Percentiles rank a stretch among this genome's conserved stretches.
These are phyloP conservation scores for Parnassius apollo DNA, from an alignment of 2,888 invertebrate genomes.

Conservation along the genomic window DNA sequence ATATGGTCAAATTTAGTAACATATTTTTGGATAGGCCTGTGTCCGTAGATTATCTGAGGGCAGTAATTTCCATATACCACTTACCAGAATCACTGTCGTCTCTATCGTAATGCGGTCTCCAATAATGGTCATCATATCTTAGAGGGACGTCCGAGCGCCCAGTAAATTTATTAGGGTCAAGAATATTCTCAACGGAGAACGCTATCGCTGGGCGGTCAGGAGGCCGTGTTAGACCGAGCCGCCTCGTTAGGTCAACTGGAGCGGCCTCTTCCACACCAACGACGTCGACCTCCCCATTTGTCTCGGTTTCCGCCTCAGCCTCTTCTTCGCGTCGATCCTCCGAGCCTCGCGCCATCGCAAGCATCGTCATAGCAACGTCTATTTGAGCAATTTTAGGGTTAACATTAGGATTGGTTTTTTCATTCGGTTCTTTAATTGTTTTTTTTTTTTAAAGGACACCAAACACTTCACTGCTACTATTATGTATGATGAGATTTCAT, in stretches of 20 bases:
- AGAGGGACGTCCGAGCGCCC: constrained; percentile 82
- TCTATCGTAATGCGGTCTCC: constrained; percentile 77
- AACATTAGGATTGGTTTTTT: constrained; percentile 8
- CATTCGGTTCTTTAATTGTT: not conserved
- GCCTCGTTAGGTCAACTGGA: constrained; percentile 71
- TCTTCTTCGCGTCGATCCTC: constrained; percentile 66
- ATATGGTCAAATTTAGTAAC: too few species aligned
- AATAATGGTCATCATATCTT: constrained; percentile 81
- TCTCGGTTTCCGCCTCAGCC: constrained; percentile 59
- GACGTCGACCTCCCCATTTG: constrained; percentile 69
- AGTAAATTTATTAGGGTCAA: constrained; percentile 95
- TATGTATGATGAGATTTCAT: constrained; percentile 5
- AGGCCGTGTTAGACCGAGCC: constrained; percentile 81
- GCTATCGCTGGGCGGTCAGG: constrained; percentile 83
- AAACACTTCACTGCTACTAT: constrained; percentile 27
- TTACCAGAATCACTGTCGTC: constrained; percentile 82
- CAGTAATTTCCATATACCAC: constrained; percentile 33
- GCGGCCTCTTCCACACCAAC: constrained; percentile 76
- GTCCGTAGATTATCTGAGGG: too few species aligned
- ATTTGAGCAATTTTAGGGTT: constrained; percentile 32
- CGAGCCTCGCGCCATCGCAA: constrained; percentile 75
- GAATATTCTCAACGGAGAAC: constrained; percentile 94
- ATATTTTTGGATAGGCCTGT: too few species aligned
- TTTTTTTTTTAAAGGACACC: not conserved
- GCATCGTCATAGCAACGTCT: constrained; percentile 79